These are phyloP conservation scores for Lottia gigantea DNA, from an alignment of 2,888 invertebrate species.

Conservation along the genomic window DNA sequence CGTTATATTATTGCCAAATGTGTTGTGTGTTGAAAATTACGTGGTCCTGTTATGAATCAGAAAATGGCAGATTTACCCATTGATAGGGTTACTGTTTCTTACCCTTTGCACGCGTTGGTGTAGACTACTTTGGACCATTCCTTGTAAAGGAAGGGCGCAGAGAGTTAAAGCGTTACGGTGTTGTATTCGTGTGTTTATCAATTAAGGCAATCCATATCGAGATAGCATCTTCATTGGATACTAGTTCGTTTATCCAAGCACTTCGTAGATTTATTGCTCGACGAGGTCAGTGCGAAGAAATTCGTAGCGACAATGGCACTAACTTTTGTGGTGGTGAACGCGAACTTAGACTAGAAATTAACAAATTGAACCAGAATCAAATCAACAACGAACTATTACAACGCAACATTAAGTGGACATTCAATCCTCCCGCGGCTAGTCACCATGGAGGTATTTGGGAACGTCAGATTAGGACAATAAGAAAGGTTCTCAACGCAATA, in stretches of 20 bases:
- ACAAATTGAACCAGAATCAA: constrained; percentile 23
- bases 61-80: constrained; percentile 13
- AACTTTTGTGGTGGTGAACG: constrained; percentile 29
- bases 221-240: constrained; percentile 22
- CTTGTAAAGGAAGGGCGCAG: constrained; percentile 24
- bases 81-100: constrained; percentile 1
- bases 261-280: constrained; percentile 25
- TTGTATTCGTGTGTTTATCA: constrained; percentile 29
- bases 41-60: not conserved
- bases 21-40: not conserved
- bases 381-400: no score
- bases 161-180: constrained; percentile 28
- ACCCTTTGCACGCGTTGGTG: constrained; percentile 23
- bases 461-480: constrained; percentile 28
- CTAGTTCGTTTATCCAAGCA: constrained; percentile 26
- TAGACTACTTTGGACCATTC: no score
- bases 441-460: constrained; percentile 39
- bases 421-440: no score
- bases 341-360: constrained; percentile 25
- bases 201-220: constrained; percentile 29
- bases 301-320: constrained; percentile 28
- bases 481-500: constrained; percentile 20
- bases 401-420: no score
- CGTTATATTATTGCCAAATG: constrained; percentile 1
- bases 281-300: constrained; percentile 16